Evolutionary conservation across 2,797 vertebrate species (phyloP).

Genomic region (Tangara arthus): DNA sequence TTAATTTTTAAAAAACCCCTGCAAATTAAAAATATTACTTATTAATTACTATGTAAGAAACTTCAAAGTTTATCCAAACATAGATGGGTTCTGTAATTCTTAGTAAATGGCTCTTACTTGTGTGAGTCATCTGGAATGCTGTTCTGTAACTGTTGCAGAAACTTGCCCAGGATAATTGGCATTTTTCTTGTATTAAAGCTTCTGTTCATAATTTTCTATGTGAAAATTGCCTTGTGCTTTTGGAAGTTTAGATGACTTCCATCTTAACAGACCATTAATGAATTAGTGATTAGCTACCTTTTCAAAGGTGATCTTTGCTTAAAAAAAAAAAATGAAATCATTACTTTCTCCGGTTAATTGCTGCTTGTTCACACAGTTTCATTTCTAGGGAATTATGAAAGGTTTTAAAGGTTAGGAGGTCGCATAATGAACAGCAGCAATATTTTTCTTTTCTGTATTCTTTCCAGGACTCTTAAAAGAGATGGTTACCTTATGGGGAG

Average conservation of each 20-base stretch:
- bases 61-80: constrained; percentile 13
- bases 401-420: background rate
- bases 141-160: background rate
- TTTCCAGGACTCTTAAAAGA: background rate
- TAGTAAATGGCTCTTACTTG: background rate
- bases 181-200: constrained; percentile 18
- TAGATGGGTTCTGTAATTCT: background rate
- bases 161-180: constrained; percentile 5
- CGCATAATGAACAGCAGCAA: background rate
- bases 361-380: background rate
- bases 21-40: background rate
- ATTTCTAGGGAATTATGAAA: background rate
- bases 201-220: background rate
- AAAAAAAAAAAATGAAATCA: background rate
- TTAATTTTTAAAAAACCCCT: background rate
- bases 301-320: background rate
- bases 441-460: background rate
- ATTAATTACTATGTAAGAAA: background rate
- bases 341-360: background rate
- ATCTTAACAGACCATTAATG: background rate
- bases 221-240: background rate
- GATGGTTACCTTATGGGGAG: background rate
- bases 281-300: background rate
- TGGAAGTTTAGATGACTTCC: background rate
- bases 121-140: constrained; percentile 19